Conservation (phyloP, 2,113 vertebrate genomes). For the Murina feae region DNA sequence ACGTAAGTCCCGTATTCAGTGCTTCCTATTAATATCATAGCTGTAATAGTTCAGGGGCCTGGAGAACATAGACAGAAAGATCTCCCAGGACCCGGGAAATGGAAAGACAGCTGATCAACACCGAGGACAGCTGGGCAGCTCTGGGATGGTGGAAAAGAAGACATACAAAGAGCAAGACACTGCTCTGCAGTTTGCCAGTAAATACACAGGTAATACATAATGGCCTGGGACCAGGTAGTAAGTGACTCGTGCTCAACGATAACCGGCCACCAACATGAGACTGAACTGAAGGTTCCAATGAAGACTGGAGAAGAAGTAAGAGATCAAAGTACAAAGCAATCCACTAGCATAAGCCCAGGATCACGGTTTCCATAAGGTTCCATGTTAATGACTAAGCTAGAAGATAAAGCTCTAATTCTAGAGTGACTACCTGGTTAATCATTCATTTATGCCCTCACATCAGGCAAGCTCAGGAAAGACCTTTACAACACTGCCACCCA, state of each 20-base stretch:
- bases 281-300: neutral
- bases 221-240: neutral
- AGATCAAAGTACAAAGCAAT: neutral
- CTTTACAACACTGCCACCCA: neutral
- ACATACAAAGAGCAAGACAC: slow-evolving; percentile 7
- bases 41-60: neutral
- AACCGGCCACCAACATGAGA: neutral
- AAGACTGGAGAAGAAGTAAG: neutral
- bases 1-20: neutral
- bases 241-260: neutral
- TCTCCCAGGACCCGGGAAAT: neutral
- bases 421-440: neutral
- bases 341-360: neutral
- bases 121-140: neutral
- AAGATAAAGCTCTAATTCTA: slow-evolving; percentile 4
- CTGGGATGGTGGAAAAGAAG: neutral
- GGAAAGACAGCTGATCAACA: neutral
- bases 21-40: neutral
- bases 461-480: neutral
- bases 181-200: neutral
- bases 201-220: neutral
- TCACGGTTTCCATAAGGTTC: neutral
- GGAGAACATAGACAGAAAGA: neutral
- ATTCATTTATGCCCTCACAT: neutral
- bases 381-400: slow-evolving; percentile 7